Percentiles rank a stretch among this genome's conserved stretches.
Evolutionary conservation across 2,797 vertebrate species (phyloP).

Genomic region (Poecilia velifera): DNA sequence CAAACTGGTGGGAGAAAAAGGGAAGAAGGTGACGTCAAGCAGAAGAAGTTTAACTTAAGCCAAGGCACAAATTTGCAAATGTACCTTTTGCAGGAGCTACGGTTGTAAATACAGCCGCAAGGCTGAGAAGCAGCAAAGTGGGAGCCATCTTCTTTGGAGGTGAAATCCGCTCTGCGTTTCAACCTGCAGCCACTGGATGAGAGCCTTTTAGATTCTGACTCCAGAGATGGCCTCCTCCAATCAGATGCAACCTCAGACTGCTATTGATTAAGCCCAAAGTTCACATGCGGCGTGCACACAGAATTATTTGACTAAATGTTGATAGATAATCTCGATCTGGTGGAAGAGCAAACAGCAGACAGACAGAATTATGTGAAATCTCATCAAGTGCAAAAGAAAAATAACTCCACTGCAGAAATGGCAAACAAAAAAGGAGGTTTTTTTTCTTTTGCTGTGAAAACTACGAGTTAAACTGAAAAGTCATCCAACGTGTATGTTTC

Average conservation of each 20-base stretch:
- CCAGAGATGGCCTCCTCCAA: constrained; percentile 39
- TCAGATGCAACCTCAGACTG: constrained; percentile 34
- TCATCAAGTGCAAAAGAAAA: not conserved
- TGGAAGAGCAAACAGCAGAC: constrained; percentile 9
- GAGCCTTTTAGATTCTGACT: constrained; percentile 3
- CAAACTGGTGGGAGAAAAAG: constrained; percentile 72
- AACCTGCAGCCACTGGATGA: constrained; percentile 4
- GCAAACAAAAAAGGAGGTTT: not conserved
- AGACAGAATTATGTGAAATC: not conserved
- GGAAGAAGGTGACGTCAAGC: not conserved
- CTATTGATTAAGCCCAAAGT: constrained; percentile 69
- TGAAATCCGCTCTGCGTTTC: constrained; percentile 18
- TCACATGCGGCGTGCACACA: constrained; percentile 38
- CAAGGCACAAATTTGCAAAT: not conserved
- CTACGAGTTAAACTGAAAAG: not conserved
- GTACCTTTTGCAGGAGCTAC: constrained; percentile 71
- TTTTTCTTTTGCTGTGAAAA: not conserved
- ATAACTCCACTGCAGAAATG: not conserved
- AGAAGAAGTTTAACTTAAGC: not conserved
- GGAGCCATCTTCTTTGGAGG: constrained; percentile 57
- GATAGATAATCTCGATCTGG: constrained; percentile 53
- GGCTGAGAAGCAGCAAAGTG: constrained; percentile 64
- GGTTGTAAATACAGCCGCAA: constrained; percentile 43
- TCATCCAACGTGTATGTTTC: not conserved
- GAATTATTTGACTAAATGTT: constrained; percentile 60